A percentile compares a stretch with the other conserved stretches of the same genome.
Conservation (phyloP, 2,888 invertebrate species). For the Cynaeus angustus region DNA sequence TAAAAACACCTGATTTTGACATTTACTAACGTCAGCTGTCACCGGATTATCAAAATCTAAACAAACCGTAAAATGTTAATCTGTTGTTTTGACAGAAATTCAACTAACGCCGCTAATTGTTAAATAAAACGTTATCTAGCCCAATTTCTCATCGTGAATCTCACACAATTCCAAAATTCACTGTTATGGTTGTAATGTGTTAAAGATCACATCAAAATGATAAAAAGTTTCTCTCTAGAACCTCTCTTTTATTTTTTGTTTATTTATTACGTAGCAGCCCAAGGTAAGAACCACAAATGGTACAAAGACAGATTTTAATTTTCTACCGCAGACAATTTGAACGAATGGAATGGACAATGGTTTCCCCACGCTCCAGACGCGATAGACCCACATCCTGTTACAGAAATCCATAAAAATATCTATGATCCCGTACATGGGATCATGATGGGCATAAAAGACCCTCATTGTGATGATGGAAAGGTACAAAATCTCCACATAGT, state of each 20-base stretch:
- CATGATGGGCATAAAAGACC: constrained; percentile 74
- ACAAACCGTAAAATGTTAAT: background rate
- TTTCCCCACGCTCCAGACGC: constrained; percentile 19
- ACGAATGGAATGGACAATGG: constrained; percentile 26
- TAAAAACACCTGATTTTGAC: too few relatives aligned
- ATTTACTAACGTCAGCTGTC: background rate
- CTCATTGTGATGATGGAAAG: constrained; percentile 80
- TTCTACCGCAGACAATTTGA: too few relatives aligned
- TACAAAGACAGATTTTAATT: too few relatives aligned
- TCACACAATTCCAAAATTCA: background rate
- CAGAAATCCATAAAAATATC: constrained; percentile 10
- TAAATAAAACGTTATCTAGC: background rate
- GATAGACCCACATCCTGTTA: constrained; percentile 5
- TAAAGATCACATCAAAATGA: constrained; percentile 4
- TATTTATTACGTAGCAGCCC: background rate
- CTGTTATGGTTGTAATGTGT: background rate
- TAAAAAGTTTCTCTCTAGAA: background rate
- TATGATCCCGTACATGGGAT: constrained; percentile 68
- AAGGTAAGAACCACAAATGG: constrained; percentile 6
- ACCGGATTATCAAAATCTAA: background rate
- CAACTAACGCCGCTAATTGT: background rate
- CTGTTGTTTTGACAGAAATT: background rate
- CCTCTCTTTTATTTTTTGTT: constrained; percentile 11
- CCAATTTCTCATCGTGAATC: background rate
- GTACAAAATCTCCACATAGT: constrained; percentile 68